Evolutionary conservation across 1,140 invertebrate species (phyloP).

Genomic region (Drosophila burlai): DNA sequence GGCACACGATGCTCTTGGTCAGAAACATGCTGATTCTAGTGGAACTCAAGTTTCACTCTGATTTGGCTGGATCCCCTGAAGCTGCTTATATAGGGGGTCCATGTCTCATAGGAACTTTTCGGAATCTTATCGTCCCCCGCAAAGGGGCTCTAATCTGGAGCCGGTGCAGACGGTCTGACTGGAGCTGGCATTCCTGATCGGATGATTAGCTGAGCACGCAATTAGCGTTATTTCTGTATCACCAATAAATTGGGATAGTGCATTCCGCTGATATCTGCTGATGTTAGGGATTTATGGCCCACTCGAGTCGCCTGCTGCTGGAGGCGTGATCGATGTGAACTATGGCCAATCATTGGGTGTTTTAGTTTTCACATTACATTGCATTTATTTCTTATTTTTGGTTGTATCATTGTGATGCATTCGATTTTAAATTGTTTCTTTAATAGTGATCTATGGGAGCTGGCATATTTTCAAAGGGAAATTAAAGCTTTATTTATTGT

Average conservation of each 20-base stretch:
- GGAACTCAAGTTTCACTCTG: slow-evolving; percentile 55
- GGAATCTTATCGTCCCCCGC: slow-evolving; percentile 20
- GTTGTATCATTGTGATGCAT: not conserved
- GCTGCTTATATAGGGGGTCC: slow-evolving; percentile 47
- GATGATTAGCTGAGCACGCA: slow-evolving; percentile 14
- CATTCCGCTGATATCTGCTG: slow-evolving; percentile 14
- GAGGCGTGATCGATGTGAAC: slow-evolving; percentile 20
- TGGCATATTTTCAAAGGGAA: not conserved
- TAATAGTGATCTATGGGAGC: not conserved
- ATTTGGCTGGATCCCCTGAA: not conserved
- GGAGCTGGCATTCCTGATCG: not conserved
- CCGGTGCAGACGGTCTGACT: slow-evolving; percentile 14
- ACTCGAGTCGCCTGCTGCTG: slow-evolving; percentile 1
- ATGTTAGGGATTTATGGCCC: slow-evolving; percentile 15
- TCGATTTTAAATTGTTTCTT: not conserved
- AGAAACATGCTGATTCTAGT: slow-evolving; percentile 59
- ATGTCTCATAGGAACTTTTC: not conserved
- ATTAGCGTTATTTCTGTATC: slow-evolving; percentile 7
- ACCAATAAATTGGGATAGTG: slow-evolving; percentile 16
- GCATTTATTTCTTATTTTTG: not conserved
- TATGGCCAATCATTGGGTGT: not conserved
- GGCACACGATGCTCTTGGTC: slow-evolving; percentile 44
- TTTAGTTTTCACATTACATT: not conserved
- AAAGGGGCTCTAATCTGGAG: slow-evolving; percentile 5
- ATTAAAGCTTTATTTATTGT: not conserved